Evolutionary conservation across 2,888 invertebrate genomes (phyloP).

Genomic region (Ditylenchus weischeri): DNA sequence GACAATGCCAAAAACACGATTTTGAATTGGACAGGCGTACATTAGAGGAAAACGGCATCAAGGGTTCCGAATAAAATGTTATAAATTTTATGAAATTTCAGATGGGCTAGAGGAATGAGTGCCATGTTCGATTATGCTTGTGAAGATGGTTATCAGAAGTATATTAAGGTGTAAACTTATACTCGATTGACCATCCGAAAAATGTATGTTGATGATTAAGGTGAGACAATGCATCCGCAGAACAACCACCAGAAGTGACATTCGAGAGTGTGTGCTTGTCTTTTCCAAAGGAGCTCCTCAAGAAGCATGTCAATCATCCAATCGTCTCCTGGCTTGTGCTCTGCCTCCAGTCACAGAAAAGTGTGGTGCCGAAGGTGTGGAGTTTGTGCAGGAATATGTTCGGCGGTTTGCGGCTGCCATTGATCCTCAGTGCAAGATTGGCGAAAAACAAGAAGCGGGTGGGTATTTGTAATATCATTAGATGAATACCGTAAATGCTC

Average conservation of each 20-base stretch:
- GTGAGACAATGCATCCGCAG: conserved; percentile 44
- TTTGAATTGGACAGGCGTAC: too few relatives aligned
- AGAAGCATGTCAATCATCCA: conserved; percentile 53
- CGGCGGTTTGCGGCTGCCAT: conserved; percentile 51
- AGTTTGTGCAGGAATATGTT: conserved; percentile 45
- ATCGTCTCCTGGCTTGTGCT: conserved; percentile 47
- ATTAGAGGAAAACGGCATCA: too few relatives aligned
- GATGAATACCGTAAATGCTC: too few relatives aligned
- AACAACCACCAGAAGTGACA: conserved; percentile 28
- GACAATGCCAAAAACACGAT: too few relatives aligned
- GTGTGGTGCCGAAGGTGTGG: conserved; percentile 32
- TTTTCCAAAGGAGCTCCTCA: conserved; percentile 55
- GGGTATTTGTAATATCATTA: not conserved
- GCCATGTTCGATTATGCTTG: conserved; percentile 57
- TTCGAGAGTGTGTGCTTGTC: conserved; percentile 47
- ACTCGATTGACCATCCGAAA: not conserved
- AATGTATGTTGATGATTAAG: conserved; percentile 15
- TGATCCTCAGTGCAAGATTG: conserved; percentile 44
- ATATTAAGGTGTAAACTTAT: conserved; percentile 37
- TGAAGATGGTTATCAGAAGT: conserved; percentile 44
- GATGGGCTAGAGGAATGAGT: conserved; percentile 55
- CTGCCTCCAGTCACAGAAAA: conserved; percentile 40
- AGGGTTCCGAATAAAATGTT: too few relatives aligned
- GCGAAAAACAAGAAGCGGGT: conserved; percentile 14
- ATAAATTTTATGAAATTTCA: too few relatives aligned